Evolutionary conservation across 1,140 invertebrate genomes (phyloP), one percentile per base, ranked within the genome.

Genomic region (Pseudomyrmex concolor): DNA sequence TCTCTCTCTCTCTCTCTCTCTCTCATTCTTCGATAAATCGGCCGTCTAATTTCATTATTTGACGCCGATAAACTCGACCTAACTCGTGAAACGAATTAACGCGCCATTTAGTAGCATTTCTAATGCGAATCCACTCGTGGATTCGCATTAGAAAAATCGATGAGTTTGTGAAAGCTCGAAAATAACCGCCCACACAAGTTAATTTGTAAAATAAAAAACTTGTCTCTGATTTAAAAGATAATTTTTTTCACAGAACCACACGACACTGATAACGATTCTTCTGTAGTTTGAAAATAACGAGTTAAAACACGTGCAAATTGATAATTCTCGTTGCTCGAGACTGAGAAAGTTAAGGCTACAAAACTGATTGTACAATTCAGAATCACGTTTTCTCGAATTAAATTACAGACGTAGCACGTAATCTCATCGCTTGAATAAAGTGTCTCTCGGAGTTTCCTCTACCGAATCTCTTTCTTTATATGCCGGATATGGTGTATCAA

Each of bases 31-130:
- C 76, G 76, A 80, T 66, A 80, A 80, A 71, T 71, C 66, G 66
- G 45, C 54, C 66, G 66, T 80, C 76, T 80, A 80, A 80, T 80
- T 80, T 54, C 66, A 80, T 71, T 80, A 80, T 80, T 80, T 55
- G 54, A 71, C 66, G 66, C 66, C 66, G 54, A 80, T 80, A 71
- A 80, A 71, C 76, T 80, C 54, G 76, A 80, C 19, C 64, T 78
- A 78, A 78, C 66, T 34, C 25, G 66, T 80, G 76, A 80, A 80
- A 80, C 54, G 54, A 80, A 66, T 80, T 80, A 71, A 71, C 76
- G 66, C 54, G 19, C n/a, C 66, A 80, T 80, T 80, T 80, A n/a
- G 54, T 7, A 19, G 34, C 34, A n/a, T n/a, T n/a, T n/a, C n/a
- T n/a, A n/a, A n/a, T n/a, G n/a, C n/a, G n/a, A n/a, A n/a, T n/a